Conservation (phyloP, 2,797 vertebrate species). For the Eremophila alpestris region DNA sequence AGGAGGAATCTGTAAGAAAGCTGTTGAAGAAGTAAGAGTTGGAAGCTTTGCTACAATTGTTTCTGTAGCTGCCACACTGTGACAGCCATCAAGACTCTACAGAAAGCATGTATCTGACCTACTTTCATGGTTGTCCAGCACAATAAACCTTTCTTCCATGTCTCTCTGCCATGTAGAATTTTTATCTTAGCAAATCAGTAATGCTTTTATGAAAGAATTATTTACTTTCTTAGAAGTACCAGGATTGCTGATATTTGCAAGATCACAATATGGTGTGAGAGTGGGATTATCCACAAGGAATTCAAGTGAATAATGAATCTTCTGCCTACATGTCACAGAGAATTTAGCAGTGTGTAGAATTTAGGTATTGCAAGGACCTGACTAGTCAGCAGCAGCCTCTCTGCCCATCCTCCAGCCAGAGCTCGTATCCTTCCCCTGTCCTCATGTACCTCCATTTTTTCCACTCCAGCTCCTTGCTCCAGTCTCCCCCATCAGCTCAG, state of each 20-base stretch:
- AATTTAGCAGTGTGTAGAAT: neutral
- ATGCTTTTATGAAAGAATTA: constrained; percentile 61
- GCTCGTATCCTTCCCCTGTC: fast-evolving
- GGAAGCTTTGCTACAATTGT: constrained; percentile 68
- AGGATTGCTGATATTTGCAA: neutral
- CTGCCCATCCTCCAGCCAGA: neutral
- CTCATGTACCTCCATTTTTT: neutral
- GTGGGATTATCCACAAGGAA: constrained; percentile 40
- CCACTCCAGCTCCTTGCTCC: neutral
- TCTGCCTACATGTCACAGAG: neutral
- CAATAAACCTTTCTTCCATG: constrained; percentile 65
- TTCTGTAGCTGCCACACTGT: constrained; percentile 54
- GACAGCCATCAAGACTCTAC: constrained; percentile 68
- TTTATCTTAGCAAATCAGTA: constrained; percentile 67
- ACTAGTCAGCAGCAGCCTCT: neutral
- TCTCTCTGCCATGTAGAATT: constrained; percentile 65
- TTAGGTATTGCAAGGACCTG: neutral
- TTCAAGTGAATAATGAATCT: constrained; percentile 55
- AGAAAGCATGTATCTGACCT: constrained; percentile 69
- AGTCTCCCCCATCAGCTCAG: neutral
- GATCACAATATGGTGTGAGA: neutral
- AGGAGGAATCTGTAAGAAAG: constrained; percentile 65
- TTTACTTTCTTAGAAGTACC: neutral
- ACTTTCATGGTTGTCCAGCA: constrained; percentile 58
- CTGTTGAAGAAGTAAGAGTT: constrained; percentile 68